Conservation (phyloP, 2,888 invertebrate genomes). For the Eristalis intricaria region DNA sequence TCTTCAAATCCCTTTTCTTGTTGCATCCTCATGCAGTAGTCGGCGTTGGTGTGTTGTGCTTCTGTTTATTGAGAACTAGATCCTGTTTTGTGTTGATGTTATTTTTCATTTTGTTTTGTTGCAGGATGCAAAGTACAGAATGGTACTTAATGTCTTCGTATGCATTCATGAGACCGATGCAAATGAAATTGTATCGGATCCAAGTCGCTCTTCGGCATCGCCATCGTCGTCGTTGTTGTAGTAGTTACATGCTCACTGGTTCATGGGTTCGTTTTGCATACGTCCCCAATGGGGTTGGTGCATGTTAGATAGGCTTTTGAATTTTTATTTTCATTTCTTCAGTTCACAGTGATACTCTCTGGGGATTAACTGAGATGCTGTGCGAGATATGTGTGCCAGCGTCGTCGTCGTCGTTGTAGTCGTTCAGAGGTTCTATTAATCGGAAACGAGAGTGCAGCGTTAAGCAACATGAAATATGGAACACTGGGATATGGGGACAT, state of each 20-base stretch:
- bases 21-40: constrained; percentile 9
- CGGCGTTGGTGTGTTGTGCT: constrained; percentile 9
- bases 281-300: constrained; percentile 6
- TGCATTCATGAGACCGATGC: constrained; percentile 69
- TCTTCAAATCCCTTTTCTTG: constrained; percentile 1
- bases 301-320: constrained; percentile 36
- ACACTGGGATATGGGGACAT: not conserved
- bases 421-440: constrained; percentile 1
- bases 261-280: not conserved
- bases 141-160: constrained; percentile 66
- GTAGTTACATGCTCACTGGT: constrained; percentile 19
- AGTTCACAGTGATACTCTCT: constrained; percentile 11
- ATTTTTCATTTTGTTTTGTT: constrained; percentile 8
- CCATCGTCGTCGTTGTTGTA: no score
- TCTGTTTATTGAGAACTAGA: constrained; percentile 23
- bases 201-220: constrained; percentile 29
- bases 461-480: not conserved
- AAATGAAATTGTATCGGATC: constrained; percentile 68
- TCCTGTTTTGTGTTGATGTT: not conserved
- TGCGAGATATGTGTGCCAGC: not conserved
- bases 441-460: not conserved
- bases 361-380: constrained; percentile 2
- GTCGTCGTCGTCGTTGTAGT: not conserved
- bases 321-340: constrained; percentile 30
- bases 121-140: constrained; percentile 54